These are phyloP conservation scores for Temnopleurus reevesii DNA, from an alignment of 53 echinoderm and acorn worm species.

Conservation along the genomic window DNA sequence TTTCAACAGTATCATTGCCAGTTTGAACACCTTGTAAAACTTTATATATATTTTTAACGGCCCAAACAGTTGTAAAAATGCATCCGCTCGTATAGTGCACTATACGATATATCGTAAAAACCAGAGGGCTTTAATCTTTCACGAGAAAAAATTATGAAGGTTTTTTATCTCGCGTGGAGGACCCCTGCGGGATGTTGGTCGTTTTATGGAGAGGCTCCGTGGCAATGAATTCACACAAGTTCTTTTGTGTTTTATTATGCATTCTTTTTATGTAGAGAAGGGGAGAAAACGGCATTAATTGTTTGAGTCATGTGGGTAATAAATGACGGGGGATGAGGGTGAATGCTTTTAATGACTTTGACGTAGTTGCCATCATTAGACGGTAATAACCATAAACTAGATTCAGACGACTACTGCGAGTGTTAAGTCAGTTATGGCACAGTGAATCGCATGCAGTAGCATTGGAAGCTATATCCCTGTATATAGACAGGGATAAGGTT, in stretches of 20 bases:
- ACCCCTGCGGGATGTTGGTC: background rate
- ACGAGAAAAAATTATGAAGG: constrained; percentile 12
- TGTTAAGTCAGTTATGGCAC: background rate
- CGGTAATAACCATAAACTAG: constrained; percentile 30
- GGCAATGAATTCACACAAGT: constrained; percentile 29
- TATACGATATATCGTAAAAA: constrained; percentile 59
- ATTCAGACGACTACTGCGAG: background rate
- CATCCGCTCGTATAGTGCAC: constrained; percentile 51
- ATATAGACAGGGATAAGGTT: too few species aligned
- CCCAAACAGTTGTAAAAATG: constrained; percentile 58
- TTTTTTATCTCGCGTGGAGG: constrained; percentile 16
- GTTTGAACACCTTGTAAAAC: constrained; percentile 61
- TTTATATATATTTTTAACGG: constrained; percentile 52
- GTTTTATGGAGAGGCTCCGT: constrained; percentile 24
- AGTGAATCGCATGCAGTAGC: background rate
- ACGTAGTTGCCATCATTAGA: constrained; percentile 16
- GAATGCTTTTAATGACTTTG: constrained; percentile 3
- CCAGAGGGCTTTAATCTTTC: constrained; percentile 34
- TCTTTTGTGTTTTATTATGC: background rate
- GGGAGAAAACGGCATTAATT: background rate
- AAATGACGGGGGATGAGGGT: background rate
- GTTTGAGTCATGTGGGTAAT: constrained; percentile 26
- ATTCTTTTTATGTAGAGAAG: background rate
- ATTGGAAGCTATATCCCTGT: too few species aligned
- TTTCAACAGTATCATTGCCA: constrained; percentile 42